Evolutionary conservation across 1,140 invertebrate genomes (phyloP).

Genomic region (Agrilus planipennis): DNA sequence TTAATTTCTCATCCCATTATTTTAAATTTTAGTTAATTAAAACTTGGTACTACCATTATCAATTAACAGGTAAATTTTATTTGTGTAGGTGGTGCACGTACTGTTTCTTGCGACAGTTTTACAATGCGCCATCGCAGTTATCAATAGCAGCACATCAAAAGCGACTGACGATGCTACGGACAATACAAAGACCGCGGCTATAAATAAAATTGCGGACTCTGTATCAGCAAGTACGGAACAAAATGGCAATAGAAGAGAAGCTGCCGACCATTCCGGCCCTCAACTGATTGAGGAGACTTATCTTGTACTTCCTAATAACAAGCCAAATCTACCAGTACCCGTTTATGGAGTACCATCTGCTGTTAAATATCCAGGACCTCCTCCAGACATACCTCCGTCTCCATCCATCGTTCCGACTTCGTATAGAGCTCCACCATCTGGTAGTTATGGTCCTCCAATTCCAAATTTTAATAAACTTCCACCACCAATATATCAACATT

Average conservation of each 20-base stretch:
- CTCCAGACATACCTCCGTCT: conserved; percentile 35
- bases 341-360: conserved; percentile 42
- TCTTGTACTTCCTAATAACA: conserved; percentile 30
- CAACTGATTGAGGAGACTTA: conserved; percentile 31
- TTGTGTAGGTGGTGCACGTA: too few relatives aligned
- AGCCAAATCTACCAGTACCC: conserved; percentile 36
- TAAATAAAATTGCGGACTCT: conserved; percentile 14
- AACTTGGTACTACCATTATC: too few relatives aligned
- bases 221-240: conserved; percentile 18
- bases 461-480: conserved; percentile 14
- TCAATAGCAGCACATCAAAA: too few relatives aligned
- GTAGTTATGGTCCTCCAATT: conserved; percentile 10
- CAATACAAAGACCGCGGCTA: background rate
- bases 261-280: conserved; percentile 35
- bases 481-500: conserved; percentile 13
- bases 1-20: too few relatives aligned
- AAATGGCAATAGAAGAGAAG: conserved; percentile 40
- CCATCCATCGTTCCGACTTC: conserved; percentile 5
- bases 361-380: conserved; percentile 36
- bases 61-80: too few relatives aligned
- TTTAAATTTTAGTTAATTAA: too few relatives aligned
- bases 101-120: too few relatives aligned
- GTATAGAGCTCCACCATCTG: conserved; percentile 7
- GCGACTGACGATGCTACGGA: too few relatives aligned
- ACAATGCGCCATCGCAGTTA: too few relatives aligned